Percentiles rank a stretch among this genome's conserved stretches.
phyloP scores from a whole-genome alignment of 1,140 invertebrate genomes.

The Onthophagus taurus region DNA sequence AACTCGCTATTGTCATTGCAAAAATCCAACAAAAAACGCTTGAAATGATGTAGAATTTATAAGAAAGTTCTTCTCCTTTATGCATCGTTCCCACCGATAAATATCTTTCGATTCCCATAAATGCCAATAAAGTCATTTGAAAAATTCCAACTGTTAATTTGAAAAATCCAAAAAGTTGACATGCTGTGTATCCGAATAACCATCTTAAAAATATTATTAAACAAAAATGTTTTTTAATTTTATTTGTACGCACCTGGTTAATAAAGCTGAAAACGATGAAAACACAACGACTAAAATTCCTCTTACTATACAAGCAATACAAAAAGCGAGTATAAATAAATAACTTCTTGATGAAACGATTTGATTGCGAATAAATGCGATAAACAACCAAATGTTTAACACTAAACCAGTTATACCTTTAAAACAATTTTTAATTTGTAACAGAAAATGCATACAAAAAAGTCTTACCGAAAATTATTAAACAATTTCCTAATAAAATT shows the following conservation, averaged over 20 bases:
- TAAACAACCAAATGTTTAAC: conserved; percentile 7
- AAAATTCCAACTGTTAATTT: conserved; percentile 3
- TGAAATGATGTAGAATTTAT: conserved; percentile 2
- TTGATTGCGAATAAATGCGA: conserved; percentile 2
- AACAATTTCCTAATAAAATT: conserved; percentile 40
- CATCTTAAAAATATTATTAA: conserved; percentile 2
- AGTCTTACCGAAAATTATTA: conserved; percentile 42
- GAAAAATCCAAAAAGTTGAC: conserved; percentile 1
- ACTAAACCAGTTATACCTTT: conserved; percentile 9
- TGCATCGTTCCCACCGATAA: neutral
- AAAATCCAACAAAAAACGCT: neutral
- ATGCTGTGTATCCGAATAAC: conserved; percentile 5
- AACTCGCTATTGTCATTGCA: neutral
- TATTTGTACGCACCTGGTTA: conserved; percentile 3
- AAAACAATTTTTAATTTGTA: too few species aligned
- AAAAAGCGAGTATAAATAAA: conserved; percentile 7
- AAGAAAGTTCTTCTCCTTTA: conserved; percentile 1
- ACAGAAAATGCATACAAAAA: too few species aligned
- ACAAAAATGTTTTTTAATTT: neutral
- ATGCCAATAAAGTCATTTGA: neutral
- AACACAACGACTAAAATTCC: neutral
- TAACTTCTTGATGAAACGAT: conserved; percentile 6
- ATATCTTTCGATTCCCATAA: conserved; percentile 1
- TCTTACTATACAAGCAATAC: conserved; percentile 1
- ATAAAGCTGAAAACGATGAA: conserved; percentile 4